Evolutionary conservation across 1,140 invertebrate genomes (phyloP).

Genomic region (Nautilus pompilius): DNA sequence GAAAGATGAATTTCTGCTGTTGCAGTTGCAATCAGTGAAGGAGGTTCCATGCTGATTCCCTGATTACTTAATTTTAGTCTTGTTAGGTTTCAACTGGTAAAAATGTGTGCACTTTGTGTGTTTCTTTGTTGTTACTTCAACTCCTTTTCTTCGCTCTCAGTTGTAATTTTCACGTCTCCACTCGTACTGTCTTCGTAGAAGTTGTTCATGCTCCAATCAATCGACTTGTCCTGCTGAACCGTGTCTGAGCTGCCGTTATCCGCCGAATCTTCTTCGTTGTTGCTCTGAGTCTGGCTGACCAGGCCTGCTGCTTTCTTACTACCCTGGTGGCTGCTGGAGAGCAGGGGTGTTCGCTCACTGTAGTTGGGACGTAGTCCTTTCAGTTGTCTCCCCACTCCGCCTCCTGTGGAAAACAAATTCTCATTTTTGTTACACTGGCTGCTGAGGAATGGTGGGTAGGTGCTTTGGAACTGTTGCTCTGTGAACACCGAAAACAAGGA

Average conservation of each 20-base stretch:
- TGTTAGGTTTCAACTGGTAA: too few relatives aligned
- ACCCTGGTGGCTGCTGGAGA: not conserved
- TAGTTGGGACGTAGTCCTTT: not conserved
- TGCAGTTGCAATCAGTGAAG: too few relatives aligned
- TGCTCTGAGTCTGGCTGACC: not conserved
- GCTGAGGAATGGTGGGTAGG: not conserved
- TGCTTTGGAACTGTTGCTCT: not conserved
- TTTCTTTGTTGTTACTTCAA: too few relatives aligned
- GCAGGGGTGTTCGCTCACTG: not conserved
- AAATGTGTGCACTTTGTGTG: too few relatives aligned
- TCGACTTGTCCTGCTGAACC: not conserved
- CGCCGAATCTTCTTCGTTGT: not conserved
- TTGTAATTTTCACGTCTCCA: too few relatives aligned
- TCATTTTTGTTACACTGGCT: not conserved
- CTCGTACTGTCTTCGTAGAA: not conserved
- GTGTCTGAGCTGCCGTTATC: not conserved
- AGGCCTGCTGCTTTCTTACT: not conserved
- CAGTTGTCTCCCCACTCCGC: not conserved
- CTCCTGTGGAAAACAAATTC: not conserved
- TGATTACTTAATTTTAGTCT: too few relatives aligned
- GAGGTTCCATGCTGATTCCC: too few relatives aligned
- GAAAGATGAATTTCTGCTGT: too few relatives aligned
- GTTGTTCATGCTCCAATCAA: not conserved
- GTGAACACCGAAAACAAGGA: not conserved
- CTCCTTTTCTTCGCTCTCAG: too few relatives aligned